Percentiles rank a stretch among this genome's conserved stretches.
Evolutionary conservation across 2,797 vertebrate species (phyloP).

Genomic region (Phalanger gymnotis): DNA sequence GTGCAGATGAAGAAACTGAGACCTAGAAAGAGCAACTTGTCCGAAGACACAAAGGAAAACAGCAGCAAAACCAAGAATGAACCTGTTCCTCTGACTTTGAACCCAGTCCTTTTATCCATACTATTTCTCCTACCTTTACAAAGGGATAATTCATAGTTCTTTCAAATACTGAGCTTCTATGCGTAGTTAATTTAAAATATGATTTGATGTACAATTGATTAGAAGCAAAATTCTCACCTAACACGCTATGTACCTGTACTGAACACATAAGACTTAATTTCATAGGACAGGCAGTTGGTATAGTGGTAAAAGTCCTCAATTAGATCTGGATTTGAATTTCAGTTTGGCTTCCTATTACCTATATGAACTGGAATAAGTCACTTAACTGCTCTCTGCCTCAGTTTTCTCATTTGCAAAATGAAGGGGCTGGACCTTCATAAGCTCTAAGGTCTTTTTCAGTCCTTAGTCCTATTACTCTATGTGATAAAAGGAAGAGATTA

Average conservation of each 20-base stretch:
- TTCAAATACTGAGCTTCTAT: not conserved
- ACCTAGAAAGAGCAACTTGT: not conserved
- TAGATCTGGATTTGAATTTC: not conserved
- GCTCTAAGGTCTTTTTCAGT: not conserved
- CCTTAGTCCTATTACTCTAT: not conserved
- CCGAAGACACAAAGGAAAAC: not conserved
- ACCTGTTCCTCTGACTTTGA: not conserved
- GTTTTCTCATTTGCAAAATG: not conserved
- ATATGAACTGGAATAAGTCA: not conserved
- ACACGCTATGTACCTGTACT: no score
- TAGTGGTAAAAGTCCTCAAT: not conserved
- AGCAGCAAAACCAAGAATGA: not conserved
- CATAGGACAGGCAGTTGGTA: not conserved
- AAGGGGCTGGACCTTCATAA: not conserved
- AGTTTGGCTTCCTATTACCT: not conserved
- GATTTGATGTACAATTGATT: not conserved
- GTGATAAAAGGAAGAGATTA: not conserved
- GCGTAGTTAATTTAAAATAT: not conserved
- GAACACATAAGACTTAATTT: not conserved
- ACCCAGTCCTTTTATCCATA: not conserved
- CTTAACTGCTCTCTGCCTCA: not conserved
- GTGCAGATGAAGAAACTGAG: not conserved
- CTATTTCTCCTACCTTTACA: conserved; percentile 9
- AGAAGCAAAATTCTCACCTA: not conserved
- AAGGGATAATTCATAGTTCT: not conserved